phyloP scores from a whole-genome alignment of 2,113 vertebrate genomes.

The Capreolus pygargus region DNA sequence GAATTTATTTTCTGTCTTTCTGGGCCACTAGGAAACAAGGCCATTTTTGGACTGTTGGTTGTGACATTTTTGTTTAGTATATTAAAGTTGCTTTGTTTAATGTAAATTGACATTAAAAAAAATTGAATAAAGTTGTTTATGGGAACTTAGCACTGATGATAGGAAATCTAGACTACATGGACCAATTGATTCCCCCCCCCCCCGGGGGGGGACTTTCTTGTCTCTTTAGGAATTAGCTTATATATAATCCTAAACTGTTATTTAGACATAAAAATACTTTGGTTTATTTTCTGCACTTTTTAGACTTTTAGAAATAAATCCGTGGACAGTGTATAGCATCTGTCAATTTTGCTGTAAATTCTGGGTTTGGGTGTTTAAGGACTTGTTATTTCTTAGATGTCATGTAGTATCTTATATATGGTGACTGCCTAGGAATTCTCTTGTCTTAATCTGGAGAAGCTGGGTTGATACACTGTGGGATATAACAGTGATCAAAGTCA shows the following conservation, averaged over 20 bases:
- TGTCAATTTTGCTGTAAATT: conserved; percentile 4
- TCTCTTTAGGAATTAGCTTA: not conserved
- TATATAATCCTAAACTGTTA: not conserved
- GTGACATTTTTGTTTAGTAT: conserved; percentile 48
- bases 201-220: not conserved
- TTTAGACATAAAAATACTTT: conserved; percentile 11
- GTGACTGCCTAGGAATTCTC: not conserved
- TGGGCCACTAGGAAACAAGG: conserved; percentile 76
- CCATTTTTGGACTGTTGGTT: conserved; percentile 53
- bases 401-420: not conserved
- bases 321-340: not conserved
- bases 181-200: not conserved
- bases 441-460: not conserved
- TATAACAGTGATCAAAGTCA: not conserved
- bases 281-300: conserved; percentile 15
- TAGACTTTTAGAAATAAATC: not conserved
- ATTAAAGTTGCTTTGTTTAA: conserved; percentile 12
- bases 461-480: not conserved
- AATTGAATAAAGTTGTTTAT: not conserved
- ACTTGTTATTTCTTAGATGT: not conserved
- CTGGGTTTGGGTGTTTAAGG: conserved; percentile 3
- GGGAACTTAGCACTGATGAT: not conserved
- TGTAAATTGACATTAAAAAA: not conserved
- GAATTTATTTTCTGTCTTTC: conserved; percentile 80
- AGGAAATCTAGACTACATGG: not conserved